Evolutionary conservation across 1,140 invertebrate genomes (phyloP).

Genomic region (Calycopis cecrops): DNA sequence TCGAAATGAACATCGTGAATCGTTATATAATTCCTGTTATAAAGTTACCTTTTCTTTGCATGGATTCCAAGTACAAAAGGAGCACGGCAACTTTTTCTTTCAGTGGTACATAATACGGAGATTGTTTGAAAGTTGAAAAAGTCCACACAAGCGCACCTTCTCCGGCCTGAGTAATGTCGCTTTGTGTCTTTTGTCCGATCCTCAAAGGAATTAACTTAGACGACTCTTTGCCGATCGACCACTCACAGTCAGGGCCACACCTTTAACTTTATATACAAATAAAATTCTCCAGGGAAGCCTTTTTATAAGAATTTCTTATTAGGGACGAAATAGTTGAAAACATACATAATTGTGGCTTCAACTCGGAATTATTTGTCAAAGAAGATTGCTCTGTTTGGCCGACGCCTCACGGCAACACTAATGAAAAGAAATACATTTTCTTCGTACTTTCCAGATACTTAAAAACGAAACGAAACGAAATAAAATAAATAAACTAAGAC

Average conservation of each 20-base stretch:
- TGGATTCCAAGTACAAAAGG: too few relatives aligned
- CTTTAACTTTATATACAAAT: slow-evolving; percentile 11
- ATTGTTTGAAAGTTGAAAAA: slow-evolving; percentile 7
- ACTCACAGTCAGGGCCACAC: slow-evolving; percentile 9
- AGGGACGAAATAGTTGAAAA: neutral
- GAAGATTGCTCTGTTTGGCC: slow-evolving; percentile 1
- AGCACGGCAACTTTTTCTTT: neutral
- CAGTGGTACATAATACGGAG: neutral
- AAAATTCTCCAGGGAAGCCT: slow-evolving; percentile 1
- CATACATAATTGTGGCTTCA: neutral
- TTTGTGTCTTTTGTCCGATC: slow-evolving; percentile 4
- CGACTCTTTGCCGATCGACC: slow-evolving; percentile 11
- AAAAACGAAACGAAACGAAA: slow-evolving; percentile 18
- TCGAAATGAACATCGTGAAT: too few relatives aligned
- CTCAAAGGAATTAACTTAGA: slow-evolving; percentile 17
- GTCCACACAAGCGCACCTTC: neutral
- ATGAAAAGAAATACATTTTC: slow-evolving; percentile 25
- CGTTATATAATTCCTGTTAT: too few relatives aligned
- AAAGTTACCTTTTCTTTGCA: too few relatives aligned
- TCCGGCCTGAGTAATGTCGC: slow-evolving; percentile 8
- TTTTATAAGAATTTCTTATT: neutral
- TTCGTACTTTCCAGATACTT: slow-evolving; percentile 18
- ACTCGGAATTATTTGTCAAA: slow-evolving; percentile 6
- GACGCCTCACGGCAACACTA: slow-evolving; percentile 19
- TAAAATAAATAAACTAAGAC: slow-evolving; percentile 11